phyloP scores from a whole-genome alignment of 1,140 invertebrate genomes.

The Oncopeltus fasciatus region DNA sequence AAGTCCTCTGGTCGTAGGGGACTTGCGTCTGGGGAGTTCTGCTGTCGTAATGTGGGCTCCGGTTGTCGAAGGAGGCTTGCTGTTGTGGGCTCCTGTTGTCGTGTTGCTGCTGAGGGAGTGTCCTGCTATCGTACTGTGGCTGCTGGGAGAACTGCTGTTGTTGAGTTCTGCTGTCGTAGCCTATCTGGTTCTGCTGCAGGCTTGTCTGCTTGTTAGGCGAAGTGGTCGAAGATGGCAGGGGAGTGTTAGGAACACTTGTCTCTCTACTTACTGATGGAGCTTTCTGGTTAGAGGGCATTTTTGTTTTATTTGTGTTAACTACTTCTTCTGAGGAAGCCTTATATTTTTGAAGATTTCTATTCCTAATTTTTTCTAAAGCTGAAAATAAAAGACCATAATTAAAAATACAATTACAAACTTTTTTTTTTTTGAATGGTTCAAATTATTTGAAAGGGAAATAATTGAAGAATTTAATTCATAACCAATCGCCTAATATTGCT shows the following conservation, averaged over 20 bases:
- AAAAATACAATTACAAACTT: too few relatives aligned
- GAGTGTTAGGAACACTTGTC: conserved; percentile 18
- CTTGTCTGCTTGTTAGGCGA: background rate
- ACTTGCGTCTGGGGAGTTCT: conserved; percentile 10
- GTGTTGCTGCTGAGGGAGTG: background rate
- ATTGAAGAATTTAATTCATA: too few relatives aligned
- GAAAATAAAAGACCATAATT: conserved; percentile 26
- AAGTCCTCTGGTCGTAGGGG: background rate
- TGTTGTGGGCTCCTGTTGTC: background rate
- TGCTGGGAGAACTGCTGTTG: background rate
- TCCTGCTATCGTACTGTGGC: background rate
- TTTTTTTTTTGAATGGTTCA: too few relatives aligned
- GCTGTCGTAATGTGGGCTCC: conserved; percentile 9
- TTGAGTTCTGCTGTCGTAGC: background rate
- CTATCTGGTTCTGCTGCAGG: background rate
- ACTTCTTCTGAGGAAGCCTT: conserved; percentile 34
- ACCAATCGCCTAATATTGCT: too few relatives aligned
- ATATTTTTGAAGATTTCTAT: conserved; percentile 35
- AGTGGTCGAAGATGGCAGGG: background rate
- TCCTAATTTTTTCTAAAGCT: conserved; percentile 25
- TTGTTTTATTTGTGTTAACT: conserved; percentile 30
- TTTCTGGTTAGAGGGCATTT: conserved; percentile 25
- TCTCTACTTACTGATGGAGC: conserved; percentile 21
- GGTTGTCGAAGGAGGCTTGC: background rate
- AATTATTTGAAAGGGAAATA: too few relatives aligned